Base-by-base conservation (phyloP, 2,888 invertebrate species). In the Oxyteleia sp. region DNA sequence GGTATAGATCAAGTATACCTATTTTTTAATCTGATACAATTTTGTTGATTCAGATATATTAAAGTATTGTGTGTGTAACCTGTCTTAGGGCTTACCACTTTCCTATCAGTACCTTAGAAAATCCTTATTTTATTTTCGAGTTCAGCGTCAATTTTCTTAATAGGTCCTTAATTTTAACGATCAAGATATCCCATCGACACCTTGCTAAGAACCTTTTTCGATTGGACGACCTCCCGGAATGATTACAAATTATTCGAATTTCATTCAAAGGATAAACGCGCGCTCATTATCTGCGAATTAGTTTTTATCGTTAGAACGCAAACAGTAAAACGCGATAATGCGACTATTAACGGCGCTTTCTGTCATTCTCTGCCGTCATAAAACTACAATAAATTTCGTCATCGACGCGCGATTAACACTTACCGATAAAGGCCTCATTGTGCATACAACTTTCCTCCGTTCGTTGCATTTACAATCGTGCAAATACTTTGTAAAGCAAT, bases 341-440 rank as follows among this genome's bases (percentile, higher is more conserved):
- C 45, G 18, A 66, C 57, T 59, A 64, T 72, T 59, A 80, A 41
- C 59, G 66, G 45, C 45, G 32, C 51, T 74, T 53, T 74, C 26
- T 53, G 72, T 66, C 51, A 80, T 49, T 57, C 10, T 4, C 23
- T 13, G 10, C 26, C 3, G 51, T 68, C 80, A 18, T 68, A 74
- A 80, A 68, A 72, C 29, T 68, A 32, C 74, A 53, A 61, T 74
- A 72, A 80, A 80, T 74, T 74, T 61, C 53, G 29, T 74, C 68
- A 74, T 81, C 63, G 66, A 15, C 38, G 61, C 4, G 41, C 35
- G 32, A 74, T 81, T 81, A 81, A 75, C 74, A 81, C 81, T 81
- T 45, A 81, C 61, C 47, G 66, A 68, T 68, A 74, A 68, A 74
- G 53, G 3, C 15, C 51, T 72, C 53, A 59, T 53, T 53, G 59